These are phyloP conservation scores for Brachyistius frenatus DNA, from an alignment of 2,113 vertebrate genomes.

Conservation along the genomic window DNA sequence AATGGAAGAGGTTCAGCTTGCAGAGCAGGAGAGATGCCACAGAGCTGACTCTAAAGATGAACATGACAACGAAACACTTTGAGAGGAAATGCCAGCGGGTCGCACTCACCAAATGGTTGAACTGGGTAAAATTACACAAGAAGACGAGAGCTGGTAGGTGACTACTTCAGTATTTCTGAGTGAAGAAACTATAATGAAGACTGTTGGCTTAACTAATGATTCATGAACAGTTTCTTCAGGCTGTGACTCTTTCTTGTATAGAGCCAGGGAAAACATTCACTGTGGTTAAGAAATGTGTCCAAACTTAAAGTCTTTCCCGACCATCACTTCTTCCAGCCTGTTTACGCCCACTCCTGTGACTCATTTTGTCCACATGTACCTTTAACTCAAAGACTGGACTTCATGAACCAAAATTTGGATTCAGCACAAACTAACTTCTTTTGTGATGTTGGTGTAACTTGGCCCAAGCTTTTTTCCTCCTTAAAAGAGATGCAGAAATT, in stretches of 20 bases:
- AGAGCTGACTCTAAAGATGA: constrained; percentile 60
- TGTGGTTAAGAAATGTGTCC: constrained; percentile 49
- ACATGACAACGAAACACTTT: constrained; percentile 44
- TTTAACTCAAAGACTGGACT: constrained; percentile 1
- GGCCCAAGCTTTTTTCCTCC: neutral
- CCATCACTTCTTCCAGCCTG: constrained; percentile 7
- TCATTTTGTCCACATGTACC: constrained; percentile 52
- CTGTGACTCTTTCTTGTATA: neutral
- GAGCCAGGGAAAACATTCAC: constrained; percentile 55
- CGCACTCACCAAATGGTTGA: constrained; percentile 60
- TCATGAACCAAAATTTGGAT: neutral
- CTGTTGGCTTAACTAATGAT: neutral
- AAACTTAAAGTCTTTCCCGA: constrained; percentile 41
- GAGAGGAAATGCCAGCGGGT: constrained; percentile 30
- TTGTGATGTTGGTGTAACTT: constrained; percentile 2
- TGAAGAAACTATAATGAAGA: neutral
- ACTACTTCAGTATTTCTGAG: neutral
- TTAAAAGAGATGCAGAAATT: neutral
- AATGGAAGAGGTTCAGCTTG: constrained; percentile 63
- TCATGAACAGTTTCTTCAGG: constrained; percentile 12
- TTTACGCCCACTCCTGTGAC: constrained; percentile 53
- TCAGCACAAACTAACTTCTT: neutral
- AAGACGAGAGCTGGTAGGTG: constrained; percentile 65
- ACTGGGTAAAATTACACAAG: constrained; percentile 62
- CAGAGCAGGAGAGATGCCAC: constrained; percentile 40